These are phyloP conservation scores for Synanthedon andrenaeformis DNA, from an alignment of 2,888 invertebrate genomes.

Conservation along the genomic window DNA sequence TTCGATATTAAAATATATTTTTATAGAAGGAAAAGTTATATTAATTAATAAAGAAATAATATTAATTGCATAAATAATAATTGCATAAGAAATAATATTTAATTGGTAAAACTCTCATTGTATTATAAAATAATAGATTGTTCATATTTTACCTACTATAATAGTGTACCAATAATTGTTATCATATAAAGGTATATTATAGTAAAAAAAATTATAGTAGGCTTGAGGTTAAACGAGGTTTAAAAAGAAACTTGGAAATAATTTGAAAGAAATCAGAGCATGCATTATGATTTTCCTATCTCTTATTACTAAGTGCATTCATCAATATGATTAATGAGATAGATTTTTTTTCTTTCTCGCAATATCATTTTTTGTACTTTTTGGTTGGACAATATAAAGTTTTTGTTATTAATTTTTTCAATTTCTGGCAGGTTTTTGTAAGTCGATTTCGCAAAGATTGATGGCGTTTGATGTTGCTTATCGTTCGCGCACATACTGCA, in stretches of 20 bases:
- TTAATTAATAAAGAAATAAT: no score
- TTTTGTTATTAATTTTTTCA: slow-evolving; percentile 25
- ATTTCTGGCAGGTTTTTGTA: slow-evolving; percentile 27
- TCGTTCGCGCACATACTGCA: not conserved
- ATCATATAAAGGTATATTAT: no score
- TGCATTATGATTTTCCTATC: slow-evolving; percentile 26
- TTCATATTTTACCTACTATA: no score
- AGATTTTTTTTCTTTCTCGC: slow-evolving; percentile 25
- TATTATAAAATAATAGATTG: no score
- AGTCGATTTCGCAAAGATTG: slow-evolving; percentile 38
- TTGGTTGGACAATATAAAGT: slow-evolving; percentile 3
- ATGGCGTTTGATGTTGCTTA: slow-evolving; percentile 15
- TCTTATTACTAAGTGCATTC: slow-evolving; percentile 41
- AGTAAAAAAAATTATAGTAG: no score
- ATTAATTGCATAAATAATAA: no score
- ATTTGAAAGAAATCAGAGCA: slow-evolving; percentile 12
- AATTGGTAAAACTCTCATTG: no score
- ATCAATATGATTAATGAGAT: slow-evolving; percentile 57
- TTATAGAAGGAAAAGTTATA: no score
- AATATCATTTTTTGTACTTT: slow-evolving; percentile 30
- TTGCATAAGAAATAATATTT: no score
- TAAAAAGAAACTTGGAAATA: slow-evolving; percentile 23
- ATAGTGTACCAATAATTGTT: no score
- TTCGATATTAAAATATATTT: no score
- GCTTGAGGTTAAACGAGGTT: slow-evolving; percentile 30